Evolutionary conservation across 2,113 vertebrate species (phyloP).

Genomic region (Grus americana): DNA sequence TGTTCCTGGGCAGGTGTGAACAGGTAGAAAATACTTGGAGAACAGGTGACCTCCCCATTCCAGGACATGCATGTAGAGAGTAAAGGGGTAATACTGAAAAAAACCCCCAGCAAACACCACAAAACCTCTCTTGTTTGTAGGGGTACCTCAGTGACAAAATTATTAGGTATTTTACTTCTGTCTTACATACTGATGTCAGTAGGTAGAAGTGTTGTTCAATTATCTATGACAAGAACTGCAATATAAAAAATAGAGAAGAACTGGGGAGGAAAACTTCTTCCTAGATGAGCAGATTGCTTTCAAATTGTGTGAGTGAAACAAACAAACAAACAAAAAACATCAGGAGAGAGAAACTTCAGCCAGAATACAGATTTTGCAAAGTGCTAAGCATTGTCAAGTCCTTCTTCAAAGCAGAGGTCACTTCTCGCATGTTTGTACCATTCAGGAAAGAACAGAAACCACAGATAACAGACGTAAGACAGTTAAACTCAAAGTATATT

Average conservation of each 20-base stretch:
- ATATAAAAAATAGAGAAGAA: not conserved
- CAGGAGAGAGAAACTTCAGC: not conserved
- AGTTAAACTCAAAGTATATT: not conserved
- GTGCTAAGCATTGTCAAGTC: not conserved
- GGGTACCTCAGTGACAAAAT: not conserved
- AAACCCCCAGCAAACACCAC: not conserved
- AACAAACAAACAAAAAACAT: too few species aligned
- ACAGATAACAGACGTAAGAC: not conserved
- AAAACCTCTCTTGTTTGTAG: fast-evolving
- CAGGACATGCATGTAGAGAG: not conserved
- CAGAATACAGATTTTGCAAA: not conserved
- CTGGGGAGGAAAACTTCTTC: not conserved
- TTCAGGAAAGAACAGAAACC: not conserved
- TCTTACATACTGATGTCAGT: not conserved
- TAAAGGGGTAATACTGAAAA: not conserved
- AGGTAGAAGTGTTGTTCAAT: not conserved
- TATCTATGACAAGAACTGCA: not conserved
- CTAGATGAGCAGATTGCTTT: not conserved
- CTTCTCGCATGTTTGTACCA: not conserved
- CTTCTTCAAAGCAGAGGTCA: not conserved
- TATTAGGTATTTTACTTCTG: not conserved
- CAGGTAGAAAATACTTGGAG: not conserved
- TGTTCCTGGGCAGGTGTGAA: not conserved
- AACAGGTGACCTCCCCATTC: not conserved
- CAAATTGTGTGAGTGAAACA: not conserved